Evolutionary conservation across 2,113 vertebrate genomes (phyloP), one percentile per base, ranked within the genome.

Genomic region (Dasyprocta punctata): DNA sequence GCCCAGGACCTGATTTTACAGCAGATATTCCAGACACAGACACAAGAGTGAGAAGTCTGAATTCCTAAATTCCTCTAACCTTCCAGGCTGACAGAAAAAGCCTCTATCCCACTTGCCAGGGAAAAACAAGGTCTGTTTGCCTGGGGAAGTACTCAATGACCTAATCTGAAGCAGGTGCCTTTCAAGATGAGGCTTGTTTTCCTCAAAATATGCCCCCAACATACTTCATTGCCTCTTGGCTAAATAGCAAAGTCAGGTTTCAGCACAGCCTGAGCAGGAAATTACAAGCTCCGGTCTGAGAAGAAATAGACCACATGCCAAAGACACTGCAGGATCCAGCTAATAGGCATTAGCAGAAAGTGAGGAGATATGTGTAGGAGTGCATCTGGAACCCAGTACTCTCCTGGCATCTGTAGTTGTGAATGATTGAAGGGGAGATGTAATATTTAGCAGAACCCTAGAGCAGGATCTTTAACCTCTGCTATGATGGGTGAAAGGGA

Each of bases 121-220:
- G 84, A 47, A 86, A 95, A 94, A 75, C 3, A 49, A 75, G 82
- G 65, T 94, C 63, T 82, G 56, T 87, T 83, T 36, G 81, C 90
- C 69, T 84, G 24, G 67, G 63, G 58, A 9, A 49, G 44, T 5
- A 49, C 5, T 54, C 58, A 52, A 5, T 95, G 73, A 94, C 65
- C 60, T 94, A 92, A 96, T 88, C 87, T 73, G 92, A 98, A 97
- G 85, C 88, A 97, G 95, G 95, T 96, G 71, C 47, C 81, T 96
- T 95, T 92, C 95, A 96, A 90, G 97, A 96, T 88, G 90, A 90
- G 93, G 86, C 94, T 92, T 97, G 92, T 94, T 97, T 93, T 93
- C 77, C 77, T 96, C 56, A 84, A 47, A 89, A 85, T 87, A 94
- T 87, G 58, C 84, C 87, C 90, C 63, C 58, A 75, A 90, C 77